Evolutionary conservation across 2,797 vertebrate species (phyloP).

Genomic region (Epinephelus awoara): DNA sequence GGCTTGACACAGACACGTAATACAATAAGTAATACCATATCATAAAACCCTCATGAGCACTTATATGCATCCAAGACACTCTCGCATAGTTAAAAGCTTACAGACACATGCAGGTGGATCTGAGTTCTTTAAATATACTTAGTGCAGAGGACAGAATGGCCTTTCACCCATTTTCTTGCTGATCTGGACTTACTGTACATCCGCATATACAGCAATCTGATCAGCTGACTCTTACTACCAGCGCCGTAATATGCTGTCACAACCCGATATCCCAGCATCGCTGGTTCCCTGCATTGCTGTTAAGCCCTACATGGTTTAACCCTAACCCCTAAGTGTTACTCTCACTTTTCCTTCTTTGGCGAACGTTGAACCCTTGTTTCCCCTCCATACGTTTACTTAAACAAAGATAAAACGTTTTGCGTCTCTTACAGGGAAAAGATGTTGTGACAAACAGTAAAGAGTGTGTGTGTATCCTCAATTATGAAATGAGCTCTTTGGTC

Average conservation of each 20-base stretch:
- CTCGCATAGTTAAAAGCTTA: neutral
- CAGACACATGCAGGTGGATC: neutral
- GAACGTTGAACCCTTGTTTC: neutral
- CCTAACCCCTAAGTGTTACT: neutral
- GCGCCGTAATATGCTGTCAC: slow-evolving; percentile 15
- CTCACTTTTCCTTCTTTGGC: neutral
- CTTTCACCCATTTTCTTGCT: slow-evolving; percentile 43
- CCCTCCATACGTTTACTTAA: neutral
- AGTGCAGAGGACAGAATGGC: slow-evolving; percentile 11
- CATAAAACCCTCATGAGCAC: neutral
- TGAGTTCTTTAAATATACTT: neutral
- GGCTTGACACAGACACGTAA: slow-evolving; percentile 1
- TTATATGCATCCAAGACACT: neutral
- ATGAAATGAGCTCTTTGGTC: neutral
- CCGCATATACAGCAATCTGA: slow-evolving; percentile 31
- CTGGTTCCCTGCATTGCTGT: neutral
- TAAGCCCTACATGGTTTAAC: slow-evolving; percentile 16
- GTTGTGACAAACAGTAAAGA: neutral
- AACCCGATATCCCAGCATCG: neutral
- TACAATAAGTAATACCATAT: neutral
- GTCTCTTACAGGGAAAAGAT: neutral
- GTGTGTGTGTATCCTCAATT: neutral
- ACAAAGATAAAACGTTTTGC: neutral
- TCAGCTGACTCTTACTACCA: slow-evolving; percentile 47
- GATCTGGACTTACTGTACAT: slow-evolving; percentile 52